Base-by-base conservation (phyloP, 2,797 vertebrate species). In the Otolemur crassicaudatus region DNA sequence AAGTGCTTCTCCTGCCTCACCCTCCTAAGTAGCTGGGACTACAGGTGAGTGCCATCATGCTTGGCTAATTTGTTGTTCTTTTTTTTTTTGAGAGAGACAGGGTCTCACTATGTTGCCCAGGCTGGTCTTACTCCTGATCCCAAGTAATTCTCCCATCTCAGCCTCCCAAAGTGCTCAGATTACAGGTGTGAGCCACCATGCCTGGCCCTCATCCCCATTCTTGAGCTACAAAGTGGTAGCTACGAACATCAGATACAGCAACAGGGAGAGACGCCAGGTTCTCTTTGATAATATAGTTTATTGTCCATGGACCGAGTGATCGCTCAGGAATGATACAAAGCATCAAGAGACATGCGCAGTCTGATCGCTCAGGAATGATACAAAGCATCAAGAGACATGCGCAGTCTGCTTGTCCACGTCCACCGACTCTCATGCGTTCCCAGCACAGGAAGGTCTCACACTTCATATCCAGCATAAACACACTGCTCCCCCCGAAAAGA, bases 231-330 rank as follows among this genome's bases (percentile, higher is more conserved):
- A 60, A 49, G 85, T 31, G 3, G 58, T 46, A n/a, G 46, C 37
- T 46, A 9, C 0, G 27, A 22, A 17, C 0, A 0, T 13, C 0
- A 2, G 60, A 94, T 27, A 87, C 7, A 82, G 72, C 10, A 90
- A 94, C 87, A n/a, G 20, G 0, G 9, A 83, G 16, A 72, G 20
- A 86, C 70, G 58, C 97, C 53, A 1, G 23, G 1, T 97, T 99
- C 98, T 99, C 99, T 99, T 99, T 98, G 99, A 99, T 99, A 99
- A 99, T 99, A 99, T 98, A 99, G 99, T 99, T 99, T 99, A 99
- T 99, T 99, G 99, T 99, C 99, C 98, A 98, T 98, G 94, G 98
- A 98, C 98, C 94, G 96, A 98, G 98, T 96, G 95, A 98, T 98
- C 98, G 98, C 98, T 92, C 98, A 98, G 98, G 97, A 98, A 97